Percentiles rank a stretch among this genome's conserved stretches.
phyloP scores from a whole-genome alignment of 2,113 vertebrate genomes.

The Laterallus jamaicensis region DNA sequence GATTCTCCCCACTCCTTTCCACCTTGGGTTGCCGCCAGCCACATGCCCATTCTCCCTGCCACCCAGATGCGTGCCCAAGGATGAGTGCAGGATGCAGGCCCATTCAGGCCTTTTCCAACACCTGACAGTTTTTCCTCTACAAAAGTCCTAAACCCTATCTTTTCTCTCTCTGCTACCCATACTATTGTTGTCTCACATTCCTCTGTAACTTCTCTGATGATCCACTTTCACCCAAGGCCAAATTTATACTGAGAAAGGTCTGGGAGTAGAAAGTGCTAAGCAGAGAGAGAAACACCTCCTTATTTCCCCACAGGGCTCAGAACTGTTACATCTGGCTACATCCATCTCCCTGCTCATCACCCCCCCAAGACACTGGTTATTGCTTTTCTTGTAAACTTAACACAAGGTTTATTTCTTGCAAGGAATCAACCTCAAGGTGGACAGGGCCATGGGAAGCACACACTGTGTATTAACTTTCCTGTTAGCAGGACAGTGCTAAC shows the following conservation, averaged over 20 bases:
- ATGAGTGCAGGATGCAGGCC: neutral
- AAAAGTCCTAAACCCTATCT: neutral
- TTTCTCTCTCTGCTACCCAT: neutral
- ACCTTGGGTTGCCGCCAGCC: neutral
- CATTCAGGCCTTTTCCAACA: neutral
- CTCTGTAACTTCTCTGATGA: neutral
- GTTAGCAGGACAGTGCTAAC: neutral
- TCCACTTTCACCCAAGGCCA: neutral
- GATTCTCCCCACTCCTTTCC: neutral
- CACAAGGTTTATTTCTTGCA: neutral
- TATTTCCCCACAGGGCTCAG: neutral
- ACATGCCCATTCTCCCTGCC: neutral
- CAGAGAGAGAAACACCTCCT: neutral
- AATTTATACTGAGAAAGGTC: neutral
- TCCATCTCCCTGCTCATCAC: neutral
- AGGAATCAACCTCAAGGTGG: neutral
- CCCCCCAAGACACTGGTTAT: neutral
- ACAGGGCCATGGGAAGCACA: neutral
- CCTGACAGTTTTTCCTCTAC: neutral
- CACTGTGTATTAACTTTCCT: neutral
- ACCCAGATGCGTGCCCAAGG: neutral
- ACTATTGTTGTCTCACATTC: neutral
- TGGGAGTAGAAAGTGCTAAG: neutral
- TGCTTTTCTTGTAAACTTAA: neutral
- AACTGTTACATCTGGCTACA: neutral